Conservation (phyloP, 2,888 invertebrate genomes). For the Papilio elwesi region DNA sequence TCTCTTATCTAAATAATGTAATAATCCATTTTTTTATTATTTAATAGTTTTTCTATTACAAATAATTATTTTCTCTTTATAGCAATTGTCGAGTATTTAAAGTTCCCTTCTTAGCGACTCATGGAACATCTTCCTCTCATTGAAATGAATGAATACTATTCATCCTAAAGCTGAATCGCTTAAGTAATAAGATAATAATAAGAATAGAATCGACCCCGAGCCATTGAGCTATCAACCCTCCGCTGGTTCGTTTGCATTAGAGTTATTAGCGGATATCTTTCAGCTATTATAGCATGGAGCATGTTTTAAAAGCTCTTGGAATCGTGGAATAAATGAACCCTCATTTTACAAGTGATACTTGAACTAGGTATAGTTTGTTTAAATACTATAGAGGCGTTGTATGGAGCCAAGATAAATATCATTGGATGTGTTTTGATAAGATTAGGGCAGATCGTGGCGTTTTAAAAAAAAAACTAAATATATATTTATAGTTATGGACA, state of each 20-base stretch:
- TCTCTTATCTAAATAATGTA: too few species aligned
- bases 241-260: constrained; percentile 26
- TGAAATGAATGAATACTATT: neutral
- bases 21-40: too few species aligned
- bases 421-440: neutral
- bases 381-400: constrained; percentile 1
- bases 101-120: too few species aligned
- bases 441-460: neutral
- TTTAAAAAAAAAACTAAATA: too few species aligned
- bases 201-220: neutral
- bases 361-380: constrained; percentile 21
- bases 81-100: too few species aligned
- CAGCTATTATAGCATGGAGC: neutral
- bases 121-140: neutral
- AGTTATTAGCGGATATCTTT: constrained; percentile 25
- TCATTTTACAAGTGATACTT: constrained; percentile 16
- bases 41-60: too few species aligned
- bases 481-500: too few species aligned
- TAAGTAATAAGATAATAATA: neutral
- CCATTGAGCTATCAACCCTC: constrained; percentile 1
- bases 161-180: neutral
- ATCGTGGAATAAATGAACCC: constrained; percentile 25
- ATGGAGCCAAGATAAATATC: neutral
- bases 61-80: too few species aligned
- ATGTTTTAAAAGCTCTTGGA: constrained; percentile 7